phyloP scores from a whole-genome alignment of 2,113 vertebrate genomes.

The Nematolebias whitei region DNA sequence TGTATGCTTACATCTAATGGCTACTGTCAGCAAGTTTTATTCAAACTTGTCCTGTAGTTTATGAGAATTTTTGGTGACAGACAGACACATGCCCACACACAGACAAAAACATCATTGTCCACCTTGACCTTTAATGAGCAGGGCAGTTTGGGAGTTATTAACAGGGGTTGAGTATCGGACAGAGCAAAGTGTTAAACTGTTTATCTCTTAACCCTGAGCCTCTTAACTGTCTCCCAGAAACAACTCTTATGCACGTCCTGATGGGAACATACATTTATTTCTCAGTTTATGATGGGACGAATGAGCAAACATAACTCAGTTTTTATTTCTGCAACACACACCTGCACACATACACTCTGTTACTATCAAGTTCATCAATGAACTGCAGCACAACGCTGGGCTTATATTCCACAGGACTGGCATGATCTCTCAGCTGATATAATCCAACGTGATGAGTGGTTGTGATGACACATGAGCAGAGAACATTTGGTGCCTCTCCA shows the following conservation, averaged over 20 bases:
- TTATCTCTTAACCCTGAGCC: conserved; percentile 42
- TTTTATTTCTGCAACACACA: neutral
- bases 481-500: conserved; percentile 71
- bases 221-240: conserved; percentile 45
- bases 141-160: conserved; percentile 18
- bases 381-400: conserved; percentile 54
- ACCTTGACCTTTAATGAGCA: neutral
- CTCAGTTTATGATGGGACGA: conserved; percentile 4
- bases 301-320: conserved; percentile 17
- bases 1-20: too few species aligned
- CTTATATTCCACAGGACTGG: conserved; percentile 57
- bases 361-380: conserved; percentile 63
- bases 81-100: too few species aligned
- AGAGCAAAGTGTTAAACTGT: conserved; percentile 45
- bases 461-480: conserved; percentile 65
- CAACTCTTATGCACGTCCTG: neutral
- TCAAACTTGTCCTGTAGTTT: too few species aligned
- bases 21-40: too few species aligned
- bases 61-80: too few species aligned
- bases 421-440: conserved; percentile 59
- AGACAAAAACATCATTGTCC: too few species aligned
- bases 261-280: neutral
- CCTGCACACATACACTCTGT: neutral
- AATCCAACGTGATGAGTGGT: conserved; percentile 65
- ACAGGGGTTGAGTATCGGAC: conserved; percentile 20